Evolutionary conservation across 2,888 invertebrate species (phyloP), one percentile per base, ranked within the genome.

Genomic region (Caenorhabditis zanzibari): DNA sequence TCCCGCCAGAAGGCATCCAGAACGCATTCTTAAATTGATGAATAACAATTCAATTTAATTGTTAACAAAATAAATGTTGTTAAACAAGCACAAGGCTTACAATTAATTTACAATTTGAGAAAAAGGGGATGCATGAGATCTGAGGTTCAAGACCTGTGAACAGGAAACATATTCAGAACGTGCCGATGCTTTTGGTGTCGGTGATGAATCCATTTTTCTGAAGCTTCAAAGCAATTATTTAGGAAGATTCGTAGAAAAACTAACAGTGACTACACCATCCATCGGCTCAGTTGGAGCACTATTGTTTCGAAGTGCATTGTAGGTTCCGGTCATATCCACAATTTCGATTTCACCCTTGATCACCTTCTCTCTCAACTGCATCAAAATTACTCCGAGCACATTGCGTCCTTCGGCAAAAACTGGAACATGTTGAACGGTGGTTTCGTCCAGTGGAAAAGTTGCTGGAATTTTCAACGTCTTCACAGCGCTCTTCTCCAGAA

Each of bases 361-460:
- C 16, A 86, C 47, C 44, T 73, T 84, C n/a, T 83, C 81, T 35
- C 86, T 81, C 66, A 88, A 61, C 58, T 82, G 85, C 88, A 88
- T 88, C 49, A 88, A 64, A 63, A 88, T 88, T 7, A 88, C 86
- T 41, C 88, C 88, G 3, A 88, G 84, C n/a, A 88, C 44, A 47
- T 88, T 88, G 0, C 88, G 66, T 19, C 88, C 88, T 26, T 82
- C 32, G 1, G 82, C 83, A n/a, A 86, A 79, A 26, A 64, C 76
- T 16, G 88, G 88, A 49, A 82, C 82, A 19, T 68, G 35, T 41
- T 84, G 61, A 16, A 86, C 79, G 22, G 85, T 83, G 16, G 64
- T 68, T 19, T 82, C 76, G 26, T 72, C 64, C 2, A 88, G 74
- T n/a, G 88, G 88, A 47, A 84, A 88, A 12, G 47, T 58, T 0